Base-by-base conservation (phyloP, 2,888 invertebrate genomes). In the Machimus atricapillus region DNA sequence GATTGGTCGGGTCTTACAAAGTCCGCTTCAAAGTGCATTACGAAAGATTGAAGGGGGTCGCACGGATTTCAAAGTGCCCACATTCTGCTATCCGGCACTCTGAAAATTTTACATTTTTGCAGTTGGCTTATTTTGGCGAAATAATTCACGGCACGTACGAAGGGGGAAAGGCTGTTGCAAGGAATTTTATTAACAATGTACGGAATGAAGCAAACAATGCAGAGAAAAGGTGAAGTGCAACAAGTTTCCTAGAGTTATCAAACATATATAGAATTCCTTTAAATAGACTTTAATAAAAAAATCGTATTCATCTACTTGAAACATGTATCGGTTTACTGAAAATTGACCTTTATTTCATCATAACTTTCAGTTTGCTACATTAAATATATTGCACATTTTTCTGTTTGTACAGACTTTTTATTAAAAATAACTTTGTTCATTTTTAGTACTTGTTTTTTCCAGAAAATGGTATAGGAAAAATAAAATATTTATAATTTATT, bases 11-110 rank as follows among this genome's bases (percentile, higher is more conserved):
- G 31, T 52, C 81, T 34, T 34, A 37, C 19, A 19, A 58, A 82
- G 58, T 82, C 27, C 81, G 31, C 81, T 82, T 82, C 81, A 82
- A 82, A 56, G 81, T 82, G 81, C 81, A 82, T 82, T 82, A 82
- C 81, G n/a, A 34, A 19, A 82, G 31, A 52, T 82, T 58, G 56
- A 58, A 82, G 56, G 52, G 56, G 31, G 31, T n/a, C 34, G n/a
- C 14, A 56, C 81, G 7, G 34, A 34, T 56, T 58, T 56, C 16
- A 31, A 16, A 56, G 52, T 52, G 16, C n/a, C 52, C n/a, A 52
- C 52, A 56, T n/a, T 27, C 34, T 56, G 52, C 52, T 58, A 34
- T 58, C 81, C 23, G 9, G 43, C 16, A 43, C 56, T 82, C 58
- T 82, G 81, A 52, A 82, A 56, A 82, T 56, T 56, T 82, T 19